phyloP scores from a whole-genome alignment of 2,113 vertebrate genomes.

The Tamias sibiricus region DNA sequence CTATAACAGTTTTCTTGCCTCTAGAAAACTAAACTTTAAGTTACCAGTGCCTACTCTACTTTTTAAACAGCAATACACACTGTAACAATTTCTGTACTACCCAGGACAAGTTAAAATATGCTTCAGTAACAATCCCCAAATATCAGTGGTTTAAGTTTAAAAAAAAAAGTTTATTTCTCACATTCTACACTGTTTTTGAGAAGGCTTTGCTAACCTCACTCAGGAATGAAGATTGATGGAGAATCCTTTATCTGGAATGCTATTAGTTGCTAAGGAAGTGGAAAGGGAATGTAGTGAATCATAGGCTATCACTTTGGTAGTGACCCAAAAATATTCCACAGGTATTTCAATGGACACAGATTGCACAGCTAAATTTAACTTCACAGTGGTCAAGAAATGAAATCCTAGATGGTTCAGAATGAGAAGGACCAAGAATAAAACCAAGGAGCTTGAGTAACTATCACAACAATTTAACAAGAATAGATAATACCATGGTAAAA shows the following conservation, averaged over 20 bases:
- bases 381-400: not conserved
- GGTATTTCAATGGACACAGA: not conserved
- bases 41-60: not conserved
- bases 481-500: not conserved
- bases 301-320: not conserved
- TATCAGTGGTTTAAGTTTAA: not conserved
- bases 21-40: not conserved
- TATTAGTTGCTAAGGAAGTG: not conserved
- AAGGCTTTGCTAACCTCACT: not conserved
- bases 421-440: not conserved
- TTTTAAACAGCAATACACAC: not conserved
- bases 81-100: not conserved
- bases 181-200: not conserved
- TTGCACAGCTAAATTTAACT: not conserved
- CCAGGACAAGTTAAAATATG: not conserved
- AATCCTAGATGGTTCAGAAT: not conserved
- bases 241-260: not conserved
- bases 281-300: not conserved
- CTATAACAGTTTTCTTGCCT: not conserved
- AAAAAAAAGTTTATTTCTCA: not conserved
- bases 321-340: not conserved
- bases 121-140: not conserved
- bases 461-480: not conserved
- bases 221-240: not conserved
- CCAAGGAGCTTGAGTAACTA: not conserved